These are phyloP conservation scores for Tinamus guttatus DNA, from an alignment of 2,113 vertebrate genomes.

Conservation along the genomic window DNA sequence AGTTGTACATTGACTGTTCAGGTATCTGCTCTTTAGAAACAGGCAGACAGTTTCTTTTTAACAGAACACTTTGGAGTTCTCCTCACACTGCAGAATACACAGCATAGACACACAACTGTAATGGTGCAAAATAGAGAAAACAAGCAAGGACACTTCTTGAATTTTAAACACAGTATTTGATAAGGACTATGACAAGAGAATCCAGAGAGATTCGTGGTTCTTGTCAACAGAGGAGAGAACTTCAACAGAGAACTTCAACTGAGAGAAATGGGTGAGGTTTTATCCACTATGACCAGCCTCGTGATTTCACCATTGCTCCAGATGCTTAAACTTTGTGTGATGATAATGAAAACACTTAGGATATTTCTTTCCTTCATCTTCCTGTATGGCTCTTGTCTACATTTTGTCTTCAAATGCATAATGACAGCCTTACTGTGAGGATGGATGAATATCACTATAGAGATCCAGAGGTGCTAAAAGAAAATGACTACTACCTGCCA, in stretches of 20 bases:
- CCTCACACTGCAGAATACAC: background rate
- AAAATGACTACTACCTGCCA: background rate
- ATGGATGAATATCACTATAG: background rate
- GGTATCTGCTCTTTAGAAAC: background rate
- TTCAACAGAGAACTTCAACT: too few relatives aligned
- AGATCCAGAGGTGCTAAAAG: background rate
- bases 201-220: background rate
- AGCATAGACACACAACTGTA: background rate
- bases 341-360: background rate
- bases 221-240: background rate
- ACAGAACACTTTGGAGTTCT: background rate
- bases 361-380: background rate
- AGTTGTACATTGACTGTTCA: background rate
- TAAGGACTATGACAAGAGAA: background rate
- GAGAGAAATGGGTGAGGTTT: background rate
- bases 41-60: background rate
- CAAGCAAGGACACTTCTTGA: background rate
- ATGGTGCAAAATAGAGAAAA: background rate
- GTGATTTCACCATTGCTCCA: background rate
- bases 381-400: background rate
- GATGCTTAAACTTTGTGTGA: background rate
- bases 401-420: background rate
- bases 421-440: fast-evolving
- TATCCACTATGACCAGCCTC: background rate
- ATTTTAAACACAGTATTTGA: background rate